Conservation (phyloP, 2,888 invertebrate species). For the Papilio gigon region DNA sequence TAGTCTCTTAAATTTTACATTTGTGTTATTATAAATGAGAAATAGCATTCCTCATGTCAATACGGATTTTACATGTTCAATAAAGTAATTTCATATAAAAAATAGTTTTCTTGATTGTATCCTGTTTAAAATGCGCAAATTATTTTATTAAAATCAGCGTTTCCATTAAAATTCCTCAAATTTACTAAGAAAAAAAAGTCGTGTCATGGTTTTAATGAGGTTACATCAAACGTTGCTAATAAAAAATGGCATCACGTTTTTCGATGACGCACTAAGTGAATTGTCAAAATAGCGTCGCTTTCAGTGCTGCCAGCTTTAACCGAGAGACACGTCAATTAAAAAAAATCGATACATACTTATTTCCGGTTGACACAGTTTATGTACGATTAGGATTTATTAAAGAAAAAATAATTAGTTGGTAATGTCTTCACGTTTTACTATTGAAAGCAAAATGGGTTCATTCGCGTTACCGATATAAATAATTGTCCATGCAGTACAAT, state of each 20-base stretch:
- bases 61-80: conserved; percentile 83
- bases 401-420: background rate
- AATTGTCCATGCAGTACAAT: no score
- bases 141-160: background rate
- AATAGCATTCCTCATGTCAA: conserved; percentile 84
- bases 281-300: conserved; percentile 34
- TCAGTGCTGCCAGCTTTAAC: conserved; percentile 23
- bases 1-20: conserved; percentile 83
- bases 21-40: conserved; percentile 83
- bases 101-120: conserved; percentile 47
- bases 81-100: conserved; percentile 83
- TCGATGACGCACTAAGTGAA: conserved; percentile 32
- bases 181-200: conserved; percentile 2
- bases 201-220: conserved; percentile 6
- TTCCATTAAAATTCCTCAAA: background rate
- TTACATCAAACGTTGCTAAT: conserved; percentile 13
- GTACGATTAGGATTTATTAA: background rate
- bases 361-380: background rate
- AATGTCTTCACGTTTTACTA: background rate
- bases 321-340: background rate
- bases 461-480: background rate
- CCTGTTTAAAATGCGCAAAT: background rate
- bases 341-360: conserved; percentile 23
- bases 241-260: conserved; percentile 30
- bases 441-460: background rate